These are phyloP conservation scores for Meriones psammophilus DNA, from an alignment of 2,797 vertebrate species.

Conservation along the genomic window DNA sequence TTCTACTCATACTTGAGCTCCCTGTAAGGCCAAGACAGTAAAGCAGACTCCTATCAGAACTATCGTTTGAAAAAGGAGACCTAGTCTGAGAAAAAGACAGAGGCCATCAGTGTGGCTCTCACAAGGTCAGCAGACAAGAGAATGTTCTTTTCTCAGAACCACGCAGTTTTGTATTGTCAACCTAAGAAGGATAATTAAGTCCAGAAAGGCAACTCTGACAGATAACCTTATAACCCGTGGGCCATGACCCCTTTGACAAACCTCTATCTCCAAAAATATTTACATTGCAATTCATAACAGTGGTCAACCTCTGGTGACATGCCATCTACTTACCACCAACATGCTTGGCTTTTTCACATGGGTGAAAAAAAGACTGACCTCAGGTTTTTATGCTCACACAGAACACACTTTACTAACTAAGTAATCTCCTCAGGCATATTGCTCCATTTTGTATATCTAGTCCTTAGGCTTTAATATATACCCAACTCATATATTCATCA, in stretches of 20 bases:
- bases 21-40: not conserved
- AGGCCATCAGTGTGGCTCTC: not conserved
- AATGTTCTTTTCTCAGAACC: not conserved
- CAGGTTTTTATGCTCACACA: not conserved
- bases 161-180: not conserved
- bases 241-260: not conserved
- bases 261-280: not conserved
- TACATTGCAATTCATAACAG: not conserved
- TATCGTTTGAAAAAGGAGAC: not conserved
- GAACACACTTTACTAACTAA: not conserved
- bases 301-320: not conserved
- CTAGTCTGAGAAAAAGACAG: not conserved
- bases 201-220: not conserved
- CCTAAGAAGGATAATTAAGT: not conserved
- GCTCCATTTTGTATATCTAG: not conserved
- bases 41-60: not conserved
- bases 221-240: not conserved
- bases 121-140: not conserved
- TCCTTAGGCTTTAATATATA: not conserved
- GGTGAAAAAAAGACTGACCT: not conserved
- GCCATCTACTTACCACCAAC: not conserved
- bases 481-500: fast-evolving
- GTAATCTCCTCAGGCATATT: too few relatives aligned
- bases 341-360: not conserved
- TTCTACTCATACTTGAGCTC: not conserved